phyloP scores from a whole-genome alignment of 1,140 invertebrate genomes.

The Dryas iulia region DNA sequence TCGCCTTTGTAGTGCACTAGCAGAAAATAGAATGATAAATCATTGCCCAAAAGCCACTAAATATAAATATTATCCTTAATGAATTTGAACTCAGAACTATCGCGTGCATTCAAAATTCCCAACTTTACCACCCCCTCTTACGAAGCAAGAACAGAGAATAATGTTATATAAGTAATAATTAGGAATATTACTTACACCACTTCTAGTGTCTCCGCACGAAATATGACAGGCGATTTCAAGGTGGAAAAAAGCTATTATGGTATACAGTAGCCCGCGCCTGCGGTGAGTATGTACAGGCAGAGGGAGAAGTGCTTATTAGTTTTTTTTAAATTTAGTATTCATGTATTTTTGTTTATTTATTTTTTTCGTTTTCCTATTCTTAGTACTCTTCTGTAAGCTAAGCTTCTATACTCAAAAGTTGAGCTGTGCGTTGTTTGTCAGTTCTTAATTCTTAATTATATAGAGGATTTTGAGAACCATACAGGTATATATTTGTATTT shows the following conservation, averaged over 20 bases:
- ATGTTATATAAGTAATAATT: conserved; percentile 3
- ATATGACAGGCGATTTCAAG: conserved; percentile 56
- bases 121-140: too few relatives aligned
- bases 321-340: not conserved
- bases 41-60: too few relatives aligned
- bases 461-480: too few relatives aligned
- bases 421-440: too few relatives aligned
- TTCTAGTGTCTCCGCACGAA: conserved; percentile 30
- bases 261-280: conserved; percentile 61
- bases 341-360: too few relatives aligned
- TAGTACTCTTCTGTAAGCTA: too few relatives aligned
- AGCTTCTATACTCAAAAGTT: too few relatives aligned
- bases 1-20: too few relatives aligned
- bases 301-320: not conserved
- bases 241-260: conserved; percentile 66
- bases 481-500: too few relatives aligned
- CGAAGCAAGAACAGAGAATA: not conserved
- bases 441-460: too few relatives aligned
- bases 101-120: not conserved
- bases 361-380: too few relatives aligned
- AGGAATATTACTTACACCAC: not conserved
- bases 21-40: not conserved
- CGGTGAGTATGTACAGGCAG: conserved; percentile 13
- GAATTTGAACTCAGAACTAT: not conserved
- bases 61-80: too few relatives aligned